Evolutionary conservation across 2,113 vertebrate genomes (phyloP).

Genomic region (Meleagris gallopavo): DNA sequence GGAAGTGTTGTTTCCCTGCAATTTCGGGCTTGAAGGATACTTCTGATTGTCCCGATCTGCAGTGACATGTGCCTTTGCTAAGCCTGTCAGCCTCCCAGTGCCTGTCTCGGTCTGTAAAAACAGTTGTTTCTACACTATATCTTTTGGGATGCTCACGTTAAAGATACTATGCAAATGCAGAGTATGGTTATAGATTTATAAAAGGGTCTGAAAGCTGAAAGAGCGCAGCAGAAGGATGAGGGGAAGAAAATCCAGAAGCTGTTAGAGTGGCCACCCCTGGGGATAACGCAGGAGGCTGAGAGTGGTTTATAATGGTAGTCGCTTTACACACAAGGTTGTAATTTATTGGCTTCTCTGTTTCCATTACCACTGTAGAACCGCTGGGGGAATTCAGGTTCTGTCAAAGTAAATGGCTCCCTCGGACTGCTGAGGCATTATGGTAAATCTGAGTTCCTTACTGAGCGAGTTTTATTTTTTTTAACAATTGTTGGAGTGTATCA

Average conservation of each 20-base stretch:
- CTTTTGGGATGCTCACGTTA: background rate
- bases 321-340: slow-evolving; percentile 53
- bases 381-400: slow-evolving; percentile 60
- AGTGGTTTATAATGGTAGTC: slow-evolving; percentile 69
- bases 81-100: background rate
- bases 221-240: background rate
- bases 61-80: background rate
- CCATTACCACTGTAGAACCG: slow-evolving; percentile 48
- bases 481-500: slow-evolving; percentile 21
- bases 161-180: background rate
- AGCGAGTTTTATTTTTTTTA: background rate
- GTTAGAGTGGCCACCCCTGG: background rate
- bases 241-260: slow-evolving; percentile 30
- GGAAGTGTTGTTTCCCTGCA: background rate
- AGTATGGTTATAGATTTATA: background rate
- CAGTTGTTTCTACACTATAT: background rate
- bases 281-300: slow-evolving; percentile 31
- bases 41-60: background rate
- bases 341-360: slow-evolving; percentile 71
- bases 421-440: slow-evolving; percentile 36
- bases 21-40: background rate
- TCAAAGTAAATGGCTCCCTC: slow-evolving; percentile 61
- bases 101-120: background rate
- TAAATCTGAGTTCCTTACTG: slow-evolving; percentile 30
- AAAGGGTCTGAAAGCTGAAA: background rate